These are phyloP conservation scores for Lamprologus lemairii DNA, from an alignment of 2,113 vertebrate species.

Conservation along the genomic window DNA sequence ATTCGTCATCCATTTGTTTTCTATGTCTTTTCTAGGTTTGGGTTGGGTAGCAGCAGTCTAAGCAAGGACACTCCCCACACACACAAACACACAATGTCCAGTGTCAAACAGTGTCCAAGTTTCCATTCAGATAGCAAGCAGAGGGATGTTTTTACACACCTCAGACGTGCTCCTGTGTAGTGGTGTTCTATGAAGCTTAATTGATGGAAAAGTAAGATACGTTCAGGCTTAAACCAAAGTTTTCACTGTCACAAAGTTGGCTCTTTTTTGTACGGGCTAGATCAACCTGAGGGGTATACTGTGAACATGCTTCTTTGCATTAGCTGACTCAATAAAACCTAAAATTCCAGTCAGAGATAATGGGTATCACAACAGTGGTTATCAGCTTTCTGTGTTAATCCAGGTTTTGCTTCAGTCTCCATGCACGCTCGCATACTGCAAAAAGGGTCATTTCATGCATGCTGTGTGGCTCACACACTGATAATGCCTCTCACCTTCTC, in stretches of 20 bases:
- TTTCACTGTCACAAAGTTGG: neutral
- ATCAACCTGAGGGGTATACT: neutral
- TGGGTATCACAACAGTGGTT: neutral
- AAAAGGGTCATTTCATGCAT: neutral
- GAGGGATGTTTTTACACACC: neutral
- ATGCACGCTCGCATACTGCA: neutral
- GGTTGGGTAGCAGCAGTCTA: neutral
- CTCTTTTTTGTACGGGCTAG: accelerated
- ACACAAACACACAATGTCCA: neutral
- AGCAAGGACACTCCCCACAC: neutral
- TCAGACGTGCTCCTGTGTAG: neutral
- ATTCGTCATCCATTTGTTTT: neutral
- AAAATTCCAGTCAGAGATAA: neutral
- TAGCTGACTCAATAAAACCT: neutral
- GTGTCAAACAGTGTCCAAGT: neutral
- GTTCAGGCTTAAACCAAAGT: neutral
- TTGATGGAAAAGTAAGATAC: neutral
- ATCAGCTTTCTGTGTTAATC: neutral
- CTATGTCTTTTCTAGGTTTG: neutral
- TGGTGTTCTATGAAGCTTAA: neutral
- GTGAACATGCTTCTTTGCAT: neutral
- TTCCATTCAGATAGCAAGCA: neutral
- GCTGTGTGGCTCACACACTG: neutral
- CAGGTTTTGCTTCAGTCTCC: neutral
- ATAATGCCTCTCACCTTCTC: neutral